Evolutionary conservation across 2,888 invertebrate species (phyloP).

Genomic region (Platycheirus albimanus): DNA sequence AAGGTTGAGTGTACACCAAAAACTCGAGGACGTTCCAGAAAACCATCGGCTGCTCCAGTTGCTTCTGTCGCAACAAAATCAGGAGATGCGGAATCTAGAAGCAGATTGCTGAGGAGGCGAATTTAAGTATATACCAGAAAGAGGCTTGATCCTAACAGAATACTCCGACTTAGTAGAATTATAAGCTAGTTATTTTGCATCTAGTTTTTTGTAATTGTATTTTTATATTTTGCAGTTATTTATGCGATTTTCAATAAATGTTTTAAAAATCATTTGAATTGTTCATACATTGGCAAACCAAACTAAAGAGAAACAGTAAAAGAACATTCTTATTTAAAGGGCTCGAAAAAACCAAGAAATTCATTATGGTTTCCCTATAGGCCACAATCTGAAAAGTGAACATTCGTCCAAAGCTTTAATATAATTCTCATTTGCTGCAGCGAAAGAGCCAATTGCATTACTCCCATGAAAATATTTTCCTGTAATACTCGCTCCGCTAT

Average conservation of each 20-base stretch:
- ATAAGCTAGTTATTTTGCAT: constrained; percentile 5
- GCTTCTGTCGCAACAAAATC: constrained; percentile 44
- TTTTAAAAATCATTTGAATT: background rate
- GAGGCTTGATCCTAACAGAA: background rate
- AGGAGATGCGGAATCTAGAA: constrained; percentile 18
- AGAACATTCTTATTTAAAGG: too few species aligned
- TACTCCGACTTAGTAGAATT: background rate
- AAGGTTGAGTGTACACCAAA: constrained; percentile 50
- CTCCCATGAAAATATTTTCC: too few species aligned
- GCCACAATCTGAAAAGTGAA: too few species aligned
- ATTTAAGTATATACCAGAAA: constrained; percentile 49
- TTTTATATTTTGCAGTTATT: constrained; percentile 2
- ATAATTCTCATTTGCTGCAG: too few species aligned
- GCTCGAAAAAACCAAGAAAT: too few species aligned
- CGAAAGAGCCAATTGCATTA: too few species aligned
- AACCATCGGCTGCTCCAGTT: constrained; percentile 27
- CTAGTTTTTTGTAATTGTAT: background rate
- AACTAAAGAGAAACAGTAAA: too few species aligned
- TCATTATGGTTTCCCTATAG: too few species aligned
- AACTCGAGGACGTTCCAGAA: constrained; percentile 38
- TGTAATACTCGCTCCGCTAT: too few species aligned
- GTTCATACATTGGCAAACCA: background rate
- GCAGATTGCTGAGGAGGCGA: constrained; percentile 49
- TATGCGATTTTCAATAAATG: constrained; percentile 16
- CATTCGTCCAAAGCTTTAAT: too few species aligned